Evolutionary conservation across 2,113 vertebrate genomes (phyloP), one percentile per base, ranked within the genome.

Genomic region (Bettongia penicillata): DNA sequence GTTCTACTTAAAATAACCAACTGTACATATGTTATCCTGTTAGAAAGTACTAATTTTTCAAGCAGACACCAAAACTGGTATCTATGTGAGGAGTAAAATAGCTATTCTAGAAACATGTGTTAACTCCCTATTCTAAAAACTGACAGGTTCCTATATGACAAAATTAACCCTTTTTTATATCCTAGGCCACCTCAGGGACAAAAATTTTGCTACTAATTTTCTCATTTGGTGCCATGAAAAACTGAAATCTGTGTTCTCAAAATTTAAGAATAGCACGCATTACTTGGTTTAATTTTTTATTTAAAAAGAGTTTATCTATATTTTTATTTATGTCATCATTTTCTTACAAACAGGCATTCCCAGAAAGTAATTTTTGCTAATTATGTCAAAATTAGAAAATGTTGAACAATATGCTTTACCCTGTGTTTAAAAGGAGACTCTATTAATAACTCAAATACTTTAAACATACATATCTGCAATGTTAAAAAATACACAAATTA

Each of bases 111-210:
- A 61, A 61, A 12, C 57, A 61, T 31, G 90, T 84, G 90, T 93
- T 90, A 96, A 93, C 8, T 84, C 84, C 47, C n/a, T 26, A 91
- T 96, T 91, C 91, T 92, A 92, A 96, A 95, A 91, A 68, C 53
- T 57, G 93, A 28, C 3, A 90, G 47, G 31, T 57, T 96, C n/a
- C 31, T 91, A 61, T 51, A 31, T 57, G 23, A 96, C 49, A 61
- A 61, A 61, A 61, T 28, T 43, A 53, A 93, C 3, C 23, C 90
- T 77, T 95, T 94, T n/a, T 37, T 51, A 24, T 9, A 48, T 91
- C 50, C 90, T 53, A 92, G 93, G 50, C 28, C 52, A 90, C 68
- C 52, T 93, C 47, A 47, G 53, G 53, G 91, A 96, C 43, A 43
- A 31, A 95, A 55, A 51, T 91, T 89, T 94, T 91, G 90, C 51